Evolutionary conservation across 2,888 invertebrate genomes (phyloP).

Genomic region (Heliconius hortense): DNA sequence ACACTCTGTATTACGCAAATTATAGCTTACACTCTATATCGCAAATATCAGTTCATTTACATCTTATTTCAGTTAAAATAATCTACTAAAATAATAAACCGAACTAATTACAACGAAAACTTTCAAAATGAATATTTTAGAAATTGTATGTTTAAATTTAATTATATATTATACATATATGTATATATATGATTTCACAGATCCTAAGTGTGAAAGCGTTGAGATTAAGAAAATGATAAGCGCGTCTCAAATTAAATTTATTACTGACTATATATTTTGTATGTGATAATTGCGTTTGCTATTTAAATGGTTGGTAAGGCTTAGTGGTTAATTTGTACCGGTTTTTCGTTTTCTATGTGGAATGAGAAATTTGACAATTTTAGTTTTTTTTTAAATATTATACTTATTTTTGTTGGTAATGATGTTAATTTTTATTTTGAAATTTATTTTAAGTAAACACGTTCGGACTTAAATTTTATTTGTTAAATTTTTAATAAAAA

Average conservation of each 20-base stretch:
- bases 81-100: not conserved
- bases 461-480: too few relatives aligned
- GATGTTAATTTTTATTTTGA: too few relatives aligned
- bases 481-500: too few relatives aligned
- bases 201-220: constrained; percentile 32
- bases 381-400: too few relatives aligned
- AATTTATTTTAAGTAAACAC: too few relatives aligned
- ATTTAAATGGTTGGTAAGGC: constrained; percentile 8
- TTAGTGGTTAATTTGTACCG: constrained; percentile 2
- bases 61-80: too few relatives aligned
- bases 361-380: not conserved
- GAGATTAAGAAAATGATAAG: constrained; percentile 34
- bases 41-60: too few relatives aligned
- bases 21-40: too few relatives aligned
- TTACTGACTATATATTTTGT: constrained; percentile 15
- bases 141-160: constrained; percentile 36
- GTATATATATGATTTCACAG: constrained; percentile 8
- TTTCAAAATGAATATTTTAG: constrained; percentile 20
- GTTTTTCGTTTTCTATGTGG: constrained; percentile 5
- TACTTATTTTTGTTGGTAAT: too few relatives aligned
- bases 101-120: not conserved
- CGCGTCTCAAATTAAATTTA: constrained; percentile 28
- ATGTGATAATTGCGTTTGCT: constrained; percentile 18
- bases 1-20: too few relatives aligned
- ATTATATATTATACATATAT: constrained; percentile 28